Evolutionary conservation across 2,888 invertebrate genomes (phyloP).

Genomic region (Alsophila aescularia): DNA sequence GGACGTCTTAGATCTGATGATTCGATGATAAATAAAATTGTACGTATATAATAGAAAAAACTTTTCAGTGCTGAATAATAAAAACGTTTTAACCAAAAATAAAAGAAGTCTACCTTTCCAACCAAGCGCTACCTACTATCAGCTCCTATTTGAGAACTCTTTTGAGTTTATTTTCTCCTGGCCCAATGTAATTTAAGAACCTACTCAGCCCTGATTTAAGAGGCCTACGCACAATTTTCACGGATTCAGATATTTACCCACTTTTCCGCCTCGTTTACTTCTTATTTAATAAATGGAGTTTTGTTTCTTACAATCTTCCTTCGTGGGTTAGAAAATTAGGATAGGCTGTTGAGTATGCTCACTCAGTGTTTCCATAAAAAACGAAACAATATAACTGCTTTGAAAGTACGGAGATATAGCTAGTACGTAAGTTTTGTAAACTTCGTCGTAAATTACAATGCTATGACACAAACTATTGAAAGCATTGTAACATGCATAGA

Average conservation of each 20-base stretch:
- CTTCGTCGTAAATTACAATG: too few species aligned
- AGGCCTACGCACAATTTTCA: slow-evolving; percentile 18
- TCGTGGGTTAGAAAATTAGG: not conserved
- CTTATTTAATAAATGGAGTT: slow-evolving; percentile 13
- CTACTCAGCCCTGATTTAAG: slow-evolving; percentile 33
- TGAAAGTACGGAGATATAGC: too few species aligned
- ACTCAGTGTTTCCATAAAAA: too few species aligned
- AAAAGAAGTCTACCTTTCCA: slow-evolving; percentile 4
- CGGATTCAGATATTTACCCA: slow-evolving; percentile 15
- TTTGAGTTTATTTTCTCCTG: slow-evolving; percentile 23
- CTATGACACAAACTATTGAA: too few species aligned
- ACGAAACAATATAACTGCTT: not conserved
- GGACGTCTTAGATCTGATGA: too few species aligned
- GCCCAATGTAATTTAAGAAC: slow-evolving; percentile 34
- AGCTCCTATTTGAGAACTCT: slow-evolving; percentile 24
- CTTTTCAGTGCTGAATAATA: too few species aligned
- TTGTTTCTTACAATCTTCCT: not conserved
- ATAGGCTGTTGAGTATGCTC: not conserved
- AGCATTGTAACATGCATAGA: too few species aligned
- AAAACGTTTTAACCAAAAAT: too few species aligned
- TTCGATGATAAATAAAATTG: too few species aligned
- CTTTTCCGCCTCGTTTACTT: slow-evolving; percentile 17
- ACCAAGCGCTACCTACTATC: slow-evolving; percentile 3
- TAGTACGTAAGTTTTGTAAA: too few species aligned
- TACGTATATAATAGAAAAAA: too few species aligned